Evolutionary conservation across 2,888 invertebrate species (phyloP), one percentile per base, ranked within the genome.

Genomic region (Tiphia femorata): DNA sequence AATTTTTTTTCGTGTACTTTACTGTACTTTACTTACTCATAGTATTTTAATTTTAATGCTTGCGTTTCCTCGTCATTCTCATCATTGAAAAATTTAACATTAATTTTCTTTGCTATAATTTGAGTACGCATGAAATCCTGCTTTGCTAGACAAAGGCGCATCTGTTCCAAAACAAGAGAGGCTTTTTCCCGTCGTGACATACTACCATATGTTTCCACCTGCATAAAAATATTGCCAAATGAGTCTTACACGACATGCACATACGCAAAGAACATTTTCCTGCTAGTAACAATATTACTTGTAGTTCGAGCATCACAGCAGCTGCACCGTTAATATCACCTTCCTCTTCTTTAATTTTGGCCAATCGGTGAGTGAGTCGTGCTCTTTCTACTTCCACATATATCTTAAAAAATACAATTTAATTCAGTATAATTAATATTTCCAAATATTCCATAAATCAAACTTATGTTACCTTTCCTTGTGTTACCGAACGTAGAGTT

Each of bases 361-460:
- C 94, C 59, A 97, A 84, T 69, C 92, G 94, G 76, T 97, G 94
- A 0, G 99, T 99, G 4, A 99, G 86, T 49, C 98, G 88, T 3
- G 99, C 99, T 74, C 99, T 88, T 84, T 99, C 99, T 6, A 98
- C 97, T 88, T 99, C 99, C n/a, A 99, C 99, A 83, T 99, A 99
- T 67, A 99, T 99, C 90, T 91, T 29, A 21, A 17, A 23, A 57
- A 23, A 49, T 19, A 27, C n/a, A 3, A 46, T 17, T 17, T 51
- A 40, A 10, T 27, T 37, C 27, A 12, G 4, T 30, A 47, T 30
- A 12, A 17, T 27, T 1, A 38, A 19, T n/a, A 2, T 10, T 1
- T 16, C 5, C 16, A 2, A 14, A 1, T 2, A 2, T 42, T n/a
- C n/a, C 16, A 42, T 16, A 8, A 17, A 19, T 14, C 14, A 44